Percentiles rank a stretch among this genome's conserved stretches.
Evolutionary conservation across 2,797 vertebrate genomes (phyloP).

Genomic region (Hydrolagus colliei): DNA sequence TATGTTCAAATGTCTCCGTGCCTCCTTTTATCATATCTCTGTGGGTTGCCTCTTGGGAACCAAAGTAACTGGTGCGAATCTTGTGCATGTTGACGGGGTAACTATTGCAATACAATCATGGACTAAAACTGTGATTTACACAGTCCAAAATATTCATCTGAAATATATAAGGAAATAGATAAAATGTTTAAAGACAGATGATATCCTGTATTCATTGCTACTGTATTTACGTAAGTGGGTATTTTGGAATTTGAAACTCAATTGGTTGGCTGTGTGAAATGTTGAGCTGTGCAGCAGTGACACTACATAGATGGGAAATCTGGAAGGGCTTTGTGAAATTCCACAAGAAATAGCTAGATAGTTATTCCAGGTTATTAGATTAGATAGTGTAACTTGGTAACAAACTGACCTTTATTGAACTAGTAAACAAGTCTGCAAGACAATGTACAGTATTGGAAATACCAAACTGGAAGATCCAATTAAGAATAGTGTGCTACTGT

Average conservation of each 20-base stretch:
- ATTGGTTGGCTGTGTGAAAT: constrained; percentile 29
- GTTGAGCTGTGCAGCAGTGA: neutral
- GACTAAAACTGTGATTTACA: neutral
- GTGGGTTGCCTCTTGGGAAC: neutral
- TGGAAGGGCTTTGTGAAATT: constrained; percentile 43
- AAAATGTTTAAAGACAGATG: neutral
- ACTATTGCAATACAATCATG: neutral
- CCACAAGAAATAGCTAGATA: neutral
- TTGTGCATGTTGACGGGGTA: neutral
- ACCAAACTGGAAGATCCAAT: neutral
- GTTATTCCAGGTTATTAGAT: neutral
- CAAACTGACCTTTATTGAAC: neutral
- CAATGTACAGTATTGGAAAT: neutral
- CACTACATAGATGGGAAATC: constrained; percentile 35
- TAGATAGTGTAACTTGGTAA: neutral
- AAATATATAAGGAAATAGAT: neutral
- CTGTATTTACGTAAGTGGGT: neutral
- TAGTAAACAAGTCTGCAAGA: neutral
- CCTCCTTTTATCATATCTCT: neutral
- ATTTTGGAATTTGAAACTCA: constrained; percentile 24
- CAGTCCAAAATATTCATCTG: neutral
- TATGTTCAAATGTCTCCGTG: constrained; percentile 28
- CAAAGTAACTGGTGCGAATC: neutral
- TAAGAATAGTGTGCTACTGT: too few species aligned
- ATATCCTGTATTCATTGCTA: neutral